Conservation (phyloP, 2,888 invertebrate genomes). For the Zhengitettix transpicula region DNA sequence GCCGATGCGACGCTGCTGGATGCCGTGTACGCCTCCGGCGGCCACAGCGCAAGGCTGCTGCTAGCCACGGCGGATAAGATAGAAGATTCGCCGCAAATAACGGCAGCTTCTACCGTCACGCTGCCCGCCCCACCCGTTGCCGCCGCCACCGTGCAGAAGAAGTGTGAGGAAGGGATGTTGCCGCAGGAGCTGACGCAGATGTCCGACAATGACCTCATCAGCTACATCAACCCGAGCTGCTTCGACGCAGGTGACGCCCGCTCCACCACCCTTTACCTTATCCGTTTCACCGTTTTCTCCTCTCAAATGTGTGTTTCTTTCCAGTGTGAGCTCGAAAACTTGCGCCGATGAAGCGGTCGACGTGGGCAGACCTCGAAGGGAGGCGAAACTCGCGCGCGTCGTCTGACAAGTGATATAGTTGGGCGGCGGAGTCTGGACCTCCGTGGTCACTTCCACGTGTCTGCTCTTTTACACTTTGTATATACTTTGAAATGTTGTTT, state of each 20-base stretch:
- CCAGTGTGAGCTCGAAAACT: too few species aligned
- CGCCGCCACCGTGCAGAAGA: slow-evolving; percentile 19
- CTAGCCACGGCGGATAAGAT: slow-evolving; percentile 22
- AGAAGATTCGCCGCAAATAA: slow-evolving; percentile 3
- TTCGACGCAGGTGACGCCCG: slow-evolving; percentile 43
- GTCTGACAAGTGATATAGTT: too few species aligned
- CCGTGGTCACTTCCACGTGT: too few species aligned
- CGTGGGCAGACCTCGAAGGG: too few species aligned
- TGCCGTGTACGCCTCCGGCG: not conserved
- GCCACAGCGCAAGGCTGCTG: slow-evolving; percentile 20
- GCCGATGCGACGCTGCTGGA: not conserved
- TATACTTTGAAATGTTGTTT: too few species aligned
- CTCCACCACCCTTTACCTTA: not conserved
- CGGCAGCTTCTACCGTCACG: slow-evolving; percentile 10
- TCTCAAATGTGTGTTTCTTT: not conserved
- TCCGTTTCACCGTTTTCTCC: not conserved
- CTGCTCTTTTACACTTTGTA: too few species aligned
- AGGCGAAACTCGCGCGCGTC: too few species aligned
- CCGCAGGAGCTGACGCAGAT: slow-evolving; percentile 62
- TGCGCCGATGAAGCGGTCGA: too few species aligned
- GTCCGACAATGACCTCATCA: slow-evolving; percentile 75
- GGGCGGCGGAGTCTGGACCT: too few species aligned
- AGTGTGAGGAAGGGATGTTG: slow-evolving; percentile 35
- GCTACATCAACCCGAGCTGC: slow-evolving; percentile 77
- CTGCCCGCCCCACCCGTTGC: slow-evolving; percentile 16